Evolutionary conservation across 2,113 vertebrate species (phyloP).

Genomic region (Dolichotis patagonum): DNA sequence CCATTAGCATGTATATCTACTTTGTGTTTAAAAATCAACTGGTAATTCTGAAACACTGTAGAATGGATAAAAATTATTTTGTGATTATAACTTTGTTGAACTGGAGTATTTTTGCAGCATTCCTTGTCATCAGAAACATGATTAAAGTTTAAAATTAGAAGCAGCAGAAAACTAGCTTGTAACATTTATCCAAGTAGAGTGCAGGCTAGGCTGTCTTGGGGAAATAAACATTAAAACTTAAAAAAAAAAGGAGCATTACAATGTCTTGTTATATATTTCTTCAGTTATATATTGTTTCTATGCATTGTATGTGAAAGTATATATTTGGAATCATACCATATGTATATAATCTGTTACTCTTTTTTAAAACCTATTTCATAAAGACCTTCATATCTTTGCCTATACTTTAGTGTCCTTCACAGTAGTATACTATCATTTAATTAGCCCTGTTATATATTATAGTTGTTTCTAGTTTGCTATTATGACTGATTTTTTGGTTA

Average conservation of each 20-base stretch:
- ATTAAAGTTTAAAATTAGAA: conserved; percentile 95
- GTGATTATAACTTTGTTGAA: conserved; percentile 99
- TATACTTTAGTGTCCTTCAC: not conserved
- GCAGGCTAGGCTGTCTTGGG: conserved; percentile 97
- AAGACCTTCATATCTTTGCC: not conserved
- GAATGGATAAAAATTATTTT: conserved; percentile 97
- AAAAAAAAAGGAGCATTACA: too few relatives aligned
- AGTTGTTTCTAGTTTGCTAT: not conserved
- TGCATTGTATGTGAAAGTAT: not conserved
- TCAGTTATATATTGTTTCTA: not conserved
- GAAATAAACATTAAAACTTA: conserved; percentile 99
- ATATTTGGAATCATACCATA: not conserved
- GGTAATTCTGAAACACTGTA: conserved; percentile 96
- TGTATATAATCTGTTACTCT: not conserved
- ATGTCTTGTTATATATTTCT: not conserved
- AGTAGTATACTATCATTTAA: not conserved
- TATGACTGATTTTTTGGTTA: not conserved
- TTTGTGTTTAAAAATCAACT: conserved; percentile 94
- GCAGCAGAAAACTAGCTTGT: conserved; percentile 93
- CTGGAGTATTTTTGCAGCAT: conserved; percentile 98
- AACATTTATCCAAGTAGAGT: conserved; percentile 94
- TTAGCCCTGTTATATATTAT: not conserved
- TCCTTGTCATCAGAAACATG: conserved; percentile 98
- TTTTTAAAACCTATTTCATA: not conserved
- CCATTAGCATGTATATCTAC: conserved; percentile 92